Evolutionary conservation across 2,113 vertebrate species (phyloP).

Genomic region (Mormoops blainvillei): DNA sequence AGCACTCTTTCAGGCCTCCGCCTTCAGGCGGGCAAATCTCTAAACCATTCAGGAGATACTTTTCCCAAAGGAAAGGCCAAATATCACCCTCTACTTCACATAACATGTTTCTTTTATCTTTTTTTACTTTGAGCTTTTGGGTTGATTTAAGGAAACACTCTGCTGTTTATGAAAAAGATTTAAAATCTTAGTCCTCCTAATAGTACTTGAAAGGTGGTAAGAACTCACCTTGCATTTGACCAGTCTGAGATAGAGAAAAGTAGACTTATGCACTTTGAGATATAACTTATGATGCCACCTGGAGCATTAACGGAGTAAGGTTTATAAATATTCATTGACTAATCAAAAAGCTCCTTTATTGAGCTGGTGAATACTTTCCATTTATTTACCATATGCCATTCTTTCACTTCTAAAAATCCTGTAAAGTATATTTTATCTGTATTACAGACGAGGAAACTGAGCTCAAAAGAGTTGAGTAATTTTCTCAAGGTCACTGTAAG

Average conservation of each 20-base stretch:
- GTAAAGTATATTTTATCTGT: neutral
- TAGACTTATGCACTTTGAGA: neutral
- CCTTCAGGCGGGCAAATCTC: neutral
- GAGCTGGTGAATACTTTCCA: neutral
- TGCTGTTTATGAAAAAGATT: constrained; percentile 21
- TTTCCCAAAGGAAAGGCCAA: constrained; percentile 5
- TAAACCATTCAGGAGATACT: neutral
- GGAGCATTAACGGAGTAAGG: neutral
- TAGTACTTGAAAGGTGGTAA: neutral
- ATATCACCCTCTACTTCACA: neutral
- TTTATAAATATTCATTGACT: constrained; percentile 11
- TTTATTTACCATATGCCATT: neutral
- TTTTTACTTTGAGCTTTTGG: constrained; percentile 4
- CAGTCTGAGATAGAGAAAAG: neutral
- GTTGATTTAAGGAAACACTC: constrained; percentile 15
- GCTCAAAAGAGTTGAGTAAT: constrained; percentile 24
- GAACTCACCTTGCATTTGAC: neutral
- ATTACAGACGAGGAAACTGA: constrained; percentile 3
- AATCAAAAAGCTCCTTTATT: neutral
- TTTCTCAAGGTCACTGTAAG: constrained; percentile 36
- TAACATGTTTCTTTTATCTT: constrained; percentile 6
- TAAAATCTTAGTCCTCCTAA: constrained; percentile 3
- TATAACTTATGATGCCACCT: neutral
- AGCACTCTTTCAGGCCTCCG: neutral
- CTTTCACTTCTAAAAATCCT: neutral